Evolutionary conservation across 2,797 vertebrate genomes (phyloP), one percentile per base, ranked within the genome.

Genomic region (Chrysocyon brachyurus): DNA sequence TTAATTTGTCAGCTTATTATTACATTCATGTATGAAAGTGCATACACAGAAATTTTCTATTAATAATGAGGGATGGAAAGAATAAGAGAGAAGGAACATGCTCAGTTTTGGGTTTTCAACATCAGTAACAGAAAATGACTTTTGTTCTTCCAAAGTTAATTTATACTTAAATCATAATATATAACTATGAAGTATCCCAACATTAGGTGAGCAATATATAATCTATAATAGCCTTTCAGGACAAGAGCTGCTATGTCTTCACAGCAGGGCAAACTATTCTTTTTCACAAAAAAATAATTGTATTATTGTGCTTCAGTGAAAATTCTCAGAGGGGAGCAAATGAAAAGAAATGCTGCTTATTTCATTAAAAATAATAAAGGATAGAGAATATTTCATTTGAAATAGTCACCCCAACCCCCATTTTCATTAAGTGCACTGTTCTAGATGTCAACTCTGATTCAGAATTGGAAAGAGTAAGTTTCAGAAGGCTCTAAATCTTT

Each of bases 361-460:
- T 97, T 95, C 94, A 90, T 87, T 98, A 91, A 96, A 96, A 97
- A 96, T 82, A 90, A 64, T 94, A 90, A 84, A 96, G 52, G 17
- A 77, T 59, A 52, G 83, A 81, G 19, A 92, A 22, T 52, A 95
- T 95, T 97, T 96, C 77, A 82, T 36, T 57, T 82, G 61, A 92
- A 79, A 94, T 90, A 61, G 31, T 15, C 73, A 46, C 36, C 82
- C 73, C n/a, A 87, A 26, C 57, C 46, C 46, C 16, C 87, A 75
- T 91, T 97, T 84, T 83, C 77, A 94, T 81, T 88, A 93, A 90
- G 78, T 66, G 4, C 14, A 61, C 17, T 92, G 64, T 61, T 91
- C 86, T 85, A 84, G 84, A 85, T 90, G 90, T 77, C 28, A 66
- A 73, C 15, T 78, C 59, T 75, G 82, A 97, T 79, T 97, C 90